phyloP scores from a whole-genome alignment of 1,140 invertebrate species.

The Carposina sasakii region DNA sequence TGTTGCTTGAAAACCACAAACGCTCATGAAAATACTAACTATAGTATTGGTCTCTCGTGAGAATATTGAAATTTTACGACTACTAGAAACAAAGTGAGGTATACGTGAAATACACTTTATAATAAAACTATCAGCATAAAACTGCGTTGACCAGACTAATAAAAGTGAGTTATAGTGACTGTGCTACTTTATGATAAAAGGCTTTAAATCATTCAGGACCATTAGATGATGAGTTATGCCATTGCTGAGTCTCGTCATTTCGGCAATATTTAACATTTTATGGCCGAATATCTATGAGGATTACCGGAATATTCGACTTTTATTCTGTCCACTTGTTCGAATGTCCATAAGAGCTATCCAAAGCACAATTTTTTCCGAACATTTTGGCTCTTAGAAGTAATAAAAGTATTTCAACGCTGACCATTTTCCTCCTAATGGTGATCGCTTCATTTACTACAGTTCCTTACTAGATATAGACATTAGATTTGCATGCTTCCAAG shows the following conservation, averaged over 20 bases:
- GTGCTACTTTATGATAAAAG: conserved; percentile 69
- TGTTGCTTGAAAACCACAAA: conserved; percentile 40
- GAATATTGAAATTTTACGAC: conserved; percentile 46
- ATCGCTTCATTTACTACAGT: conserved; percentile 67
- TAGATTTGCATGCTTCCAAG: conserved; percentile 66
- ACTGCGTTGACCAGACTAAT: conserved; percentile 60
- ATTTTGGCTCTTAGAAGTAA: conserved; percentile 48
- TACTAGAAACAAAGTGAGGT: conserved; percentile 38
- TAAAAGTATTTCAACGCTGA: conserved; percentile 65
- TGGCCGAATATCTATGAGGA: conserved; percentile 59
- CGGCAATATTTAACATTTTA: conserved; percentile 64
- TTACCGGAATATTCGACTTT: conserved; percentile 53
- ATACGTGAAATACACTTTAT: conserved; percentile 41
- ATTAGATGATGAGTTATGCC: conserved; percentile 70
- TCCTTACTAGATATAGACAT: conserved; percentile 50
- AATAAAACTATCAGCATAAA: conserved; percentile 60
- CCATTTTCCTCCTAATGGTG: conserved; percentile 62
- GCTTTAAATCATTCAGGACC: conserved; percentile 69
- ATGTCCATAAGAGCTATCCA: conserved; percentile 27
- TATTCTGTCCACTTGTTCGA: conserved; percentile 31
- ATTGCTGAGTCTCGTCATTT: conserved; percentile 60
- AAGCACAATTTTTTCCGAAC: conserved; percentile 41
- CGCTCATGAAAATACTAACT: conserved; percentile 28
- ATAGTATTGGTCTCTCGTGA: conserved; percentile 25
- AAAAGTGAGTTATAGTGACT: conserved; percentile 66